Evolutionary conservation across 2,797 vertebrate genomes (phyloP).

Genomic region (Manis javanica): DNA sequence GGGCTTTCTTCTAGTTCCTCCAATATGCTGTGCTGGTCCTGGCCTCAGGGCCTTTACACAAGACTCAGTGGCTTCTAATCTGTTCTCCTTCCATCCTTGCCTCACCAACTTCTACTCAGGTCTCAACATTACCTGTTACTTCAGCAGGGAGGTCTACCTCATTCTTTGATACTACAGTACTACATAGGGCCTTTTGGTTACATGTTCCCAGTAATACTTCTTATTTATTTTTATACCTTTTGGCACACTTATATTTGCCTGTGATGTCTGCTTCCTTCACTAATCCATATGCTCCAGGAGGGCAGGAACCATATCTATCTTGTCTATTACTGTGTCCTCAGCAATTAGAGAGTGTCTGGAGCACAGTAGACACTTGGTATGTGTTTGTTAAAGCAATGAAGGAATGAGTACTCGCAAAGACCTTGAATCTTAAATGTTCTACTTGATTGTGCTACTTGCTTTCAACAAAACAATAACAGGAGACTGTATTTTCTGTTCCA

Average conservation of each 20-base stretch:
- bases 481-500: constrained; percentile 70
- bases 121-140: background rate
- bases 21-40: background rate
- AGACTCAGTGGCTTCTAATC: background rate
- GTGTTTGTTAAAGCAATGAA: background rate
- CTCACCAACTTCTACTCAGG: background rate
- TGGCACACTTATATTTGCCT: background rate
- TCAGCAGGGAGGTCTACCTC: background rate
- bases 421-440: constrained; percentile 30
- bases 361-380: background rate
- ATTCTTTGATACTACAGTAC: background rate
- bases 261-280: background rate
- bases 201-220: background rate
- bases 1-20: background rate
- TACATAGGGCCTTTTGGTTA: background rate
- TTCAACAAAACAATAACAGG: constrained; percentile 34
- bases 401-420: background rate
- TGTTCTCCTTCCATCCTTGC: background rate
- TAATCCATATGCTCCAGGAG: background rate
- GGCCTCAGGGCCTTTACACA: constrained; percentile 24
- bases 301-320: background rate
- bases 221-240: background rate
- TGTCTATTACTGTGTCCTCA: background rate
- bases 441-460: constrained; percentile 34
- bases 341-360: background rate